phyloP scores from a whole-genome alignment of 2,113 vertebrate species.

The Otis tarda region DNA sequence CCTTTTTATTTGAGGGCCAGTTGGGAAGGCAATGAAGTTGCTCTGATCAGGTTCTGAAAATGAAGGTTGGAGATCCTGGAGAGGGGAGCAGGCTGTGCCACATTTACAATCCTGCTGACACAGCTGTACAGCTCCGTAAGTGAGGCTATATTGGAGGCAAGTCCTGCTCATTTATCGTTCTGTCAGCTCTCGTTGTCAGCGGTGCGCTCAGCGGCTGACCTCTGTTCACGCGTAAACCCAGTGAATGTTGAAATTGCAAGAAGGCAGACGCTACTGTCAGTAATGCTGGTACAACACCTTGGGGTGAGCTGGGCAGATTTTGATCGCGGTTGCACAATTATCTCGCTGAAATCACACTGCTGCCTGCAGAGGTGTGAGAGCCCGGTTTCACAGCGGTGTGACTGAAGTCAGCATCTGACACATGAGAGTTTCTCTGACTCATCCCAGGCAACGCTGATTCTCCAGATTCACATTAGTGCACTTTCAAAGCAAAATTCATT shows the following conservation, averaged over 20 bases:
- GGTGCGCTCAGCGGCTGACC: accelerated
- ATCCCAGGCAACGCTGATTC: background rate
- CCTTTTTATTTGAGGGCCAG: background rate
- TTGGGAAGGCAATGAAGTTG: background rate
- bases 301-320: background rate
- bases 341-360: background rate
- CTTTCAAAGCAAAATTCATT: background rate
- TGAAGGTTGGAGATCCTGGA: background rate
- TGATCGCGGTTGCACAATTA: background rate
- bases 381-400: background rate
- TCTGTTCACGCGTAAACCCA: background rate
- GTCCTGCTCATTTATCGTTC: background rate
- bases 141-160: background rate
- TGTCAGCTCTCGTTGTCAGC: background rate
- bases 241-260: background rate
- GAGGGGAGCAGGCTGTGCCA: background rate
- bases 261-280: background rate
- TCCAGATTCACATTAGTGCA: background rate
- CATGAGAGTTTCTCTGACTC: conserved; percentile 35
- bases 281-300: background rate
- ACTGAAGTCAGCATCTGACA: conserved; percentile 34
- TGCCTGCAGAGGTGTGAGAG: conserved; percentile 15
- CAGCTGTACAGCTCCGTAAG: background rate
- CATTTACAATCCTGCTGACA: background rate
- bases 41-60: background rate